phyloP scores from a whole-genome alignment of 1,140 invertebrate species.

The Scylla paramamosain region DNA sequence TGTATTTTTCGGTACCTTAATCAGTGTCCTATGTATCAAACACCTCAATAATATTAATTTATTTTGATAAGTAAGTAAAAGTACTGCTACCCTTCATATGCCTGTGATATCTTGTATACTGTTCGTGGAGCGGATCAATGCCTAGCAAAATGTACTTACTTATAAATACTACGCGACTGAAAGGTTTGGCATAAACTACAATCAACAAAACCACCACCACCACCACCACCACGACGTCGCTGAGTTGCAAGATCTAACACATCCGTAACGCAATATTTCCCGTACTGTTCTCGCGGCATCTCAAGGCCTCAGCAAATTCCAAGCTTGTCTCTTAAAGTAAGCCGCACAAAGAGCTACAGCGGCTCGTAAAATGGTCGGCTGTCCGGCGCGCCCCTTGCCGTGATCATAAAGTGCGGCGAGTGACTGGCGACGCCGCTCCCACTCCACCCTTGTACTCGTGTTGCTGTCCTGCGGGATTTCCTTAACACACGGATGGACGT shows the following conservation, averaged over 20 bases:
- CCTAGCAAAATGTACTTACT: no score
- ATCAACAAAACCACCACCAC: neutral
- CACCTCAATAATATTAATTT: no score
- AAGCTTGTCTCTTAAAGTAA: neutral
- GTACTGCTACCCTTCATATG: no score
- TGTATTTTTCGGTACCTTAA: no score
- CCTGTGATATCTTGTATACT: no score
- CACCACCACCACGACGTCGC: neutral
- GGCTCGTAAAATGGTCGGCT: neutral
- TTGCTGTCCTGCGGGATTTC: neutral
- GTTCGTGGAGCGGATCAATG: no score
- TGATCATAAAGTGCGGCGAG: neutral
- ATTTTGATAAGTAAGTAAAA: no score
- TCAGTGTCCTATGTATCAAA: no score
- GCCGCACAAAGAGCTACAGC: neutral
- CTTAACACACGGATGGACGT: neutral
- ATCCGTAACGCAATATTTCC: neutral
- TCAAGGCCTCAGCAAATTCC: neutral
- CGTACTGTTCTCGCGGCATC: neutral
- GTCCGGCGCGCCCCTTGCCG: neutral
- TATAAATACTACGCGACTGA: no score
- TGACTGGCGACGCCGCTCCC: neutral
- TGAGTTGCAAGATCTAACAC: no score
- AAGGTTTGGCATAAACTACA: no score
- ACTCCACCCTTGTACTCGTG: neutral